A percentile compares a stretch with the other conserved stretches of the same genome.
phyloP scores from a whole-genome alignment of 2,888 invertebrate genomes.

The Drosophila borealis region DNA sequence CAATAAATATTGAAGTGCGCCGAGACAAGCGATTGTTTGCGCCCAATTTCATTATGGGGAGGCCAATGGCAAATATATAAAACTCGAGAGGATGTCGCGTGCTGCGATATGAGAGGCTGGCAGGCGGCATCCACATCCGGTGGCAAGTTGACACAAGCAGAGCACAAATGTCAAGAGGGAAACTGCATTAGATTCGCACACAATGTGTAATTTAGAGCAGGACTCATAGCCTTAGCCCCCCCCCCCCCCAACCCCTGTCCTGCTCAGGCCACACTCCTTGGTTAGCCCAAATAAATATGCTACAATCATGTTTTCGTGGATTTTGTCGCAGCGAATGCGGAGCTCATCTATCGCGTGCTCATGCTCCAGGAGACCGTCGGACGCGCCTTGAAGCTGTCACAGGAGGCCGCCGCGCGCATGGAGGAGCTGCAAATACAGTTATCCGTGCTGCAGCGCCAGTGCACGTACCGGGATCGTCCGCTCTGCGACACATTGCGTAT shows the following conservation, averaged over 20 bases:
- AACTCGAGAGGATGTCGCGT: constrained; percentile 19
- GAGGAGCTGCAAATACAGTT: constrained; percentile 85
- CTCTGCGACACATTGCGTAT: constrained; percentile 92
- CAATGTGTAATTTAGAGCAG: constrained; percentile 71
- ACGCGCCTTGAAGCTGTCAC: constrained; percentile 84
- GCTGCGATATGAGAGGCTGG: constrained; percentile 22
- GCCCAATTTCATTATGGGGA: constrained; percentile 63
- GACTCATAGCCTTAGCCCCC: constrained; percentile 14
- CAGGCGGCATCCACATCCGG: constrained; percentile 42
- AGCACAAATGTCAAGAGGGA: constrained; percentile 42
- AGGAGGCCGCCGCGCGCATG: constrained; percentile 85
- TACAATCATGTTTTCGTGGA: constrained; percentile 66
- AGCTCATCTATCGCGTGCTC: constrained; percentile 84
- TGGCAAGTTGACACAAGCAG: constrained; percentile 48
- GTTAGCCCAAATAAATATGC: constrained; percentile 51
- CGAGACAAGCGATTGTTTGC: constrained; percentile 57
- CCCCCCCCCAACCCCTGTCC: neutral
- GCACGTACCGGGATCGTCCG: constrained; percentile 89
- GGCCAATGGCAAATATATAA: constrained; percentile 39
- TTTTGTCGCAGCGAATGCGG: constrained; percentile 81
- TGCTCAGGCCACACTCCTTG: neutral
- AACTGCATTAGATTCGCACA: constrained; percentile 66
- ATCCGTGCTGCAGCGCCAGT: constrained; percentile 87
- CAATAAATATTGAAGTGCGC: constrained; percentile 30
- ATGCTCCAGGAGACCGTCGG: constrained; percentile 84